These are phyloP conservation scores for Glomeris marginata DNA, from an alignment of 2,888 invertebrate species.

Conservation along the genomic window DNA sequence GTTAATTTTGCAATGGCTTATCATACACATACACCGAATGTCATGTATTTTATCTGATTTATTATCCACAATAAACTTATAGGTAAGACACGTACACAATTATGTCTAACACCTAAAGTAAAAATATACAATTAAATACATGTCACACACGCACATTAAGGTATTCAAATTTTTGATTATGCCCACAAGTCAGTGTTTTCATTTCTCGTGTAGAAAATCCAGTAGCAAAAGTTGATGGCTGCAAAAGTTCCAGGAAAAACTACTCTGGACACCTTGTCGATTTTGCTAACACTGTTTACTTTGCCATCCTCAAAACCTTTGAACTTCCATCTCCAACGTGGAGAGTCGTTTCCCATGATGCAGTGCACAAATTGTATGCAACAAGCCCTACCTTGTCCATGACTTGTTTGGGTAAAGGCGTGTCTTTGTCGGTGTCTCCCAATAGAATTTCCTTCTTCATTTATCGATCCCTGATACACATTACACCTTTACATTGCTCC, in stretches of 20 bases:
- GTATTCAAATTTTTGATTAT: no score
- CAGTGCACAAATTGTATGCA: constrained; percentile 69
- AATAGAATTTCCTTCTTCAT: constrained; percentile 28
- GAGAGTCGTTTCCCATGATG: constrained; percentile 33
- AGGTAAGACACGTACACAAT: no score
- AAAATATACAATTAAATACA: no score
- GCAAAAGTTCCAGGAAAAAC: constrained; percentile 67
- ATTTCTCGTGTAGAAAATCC: constrained; percentile 49
- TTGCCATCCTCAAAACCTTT: constrained; percentile 50
- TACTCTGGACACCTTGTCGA: constrained; percentile 64
- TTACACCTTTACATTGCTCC: neutral
- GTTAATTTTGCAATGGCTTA: no score
- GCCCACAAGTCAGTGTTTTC: no score
- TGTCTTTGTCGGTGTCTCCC: constrained; percentile 14
- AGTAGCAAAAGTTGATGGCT: constrained; percentile 73
- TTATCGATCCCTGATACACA: constrained; percentile 21
- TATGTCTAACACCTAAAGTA: no score
- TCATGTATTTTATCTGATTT: no score
- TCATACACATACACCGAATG: no score
- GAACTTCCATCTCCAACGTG: constrained; percentile 46
- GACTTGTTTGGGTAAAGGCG: constrained; percentile 43
- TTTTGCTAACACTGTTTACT: constrained; percentile 72
- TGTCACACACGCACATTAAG: no score
- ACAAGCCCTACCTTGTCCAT: constrained; percentile 32
- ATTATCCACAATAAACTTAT: no score